Conservation (phyloP, 2,888 invertebrate genomes). For the Drosophila lutescens region DNA sequence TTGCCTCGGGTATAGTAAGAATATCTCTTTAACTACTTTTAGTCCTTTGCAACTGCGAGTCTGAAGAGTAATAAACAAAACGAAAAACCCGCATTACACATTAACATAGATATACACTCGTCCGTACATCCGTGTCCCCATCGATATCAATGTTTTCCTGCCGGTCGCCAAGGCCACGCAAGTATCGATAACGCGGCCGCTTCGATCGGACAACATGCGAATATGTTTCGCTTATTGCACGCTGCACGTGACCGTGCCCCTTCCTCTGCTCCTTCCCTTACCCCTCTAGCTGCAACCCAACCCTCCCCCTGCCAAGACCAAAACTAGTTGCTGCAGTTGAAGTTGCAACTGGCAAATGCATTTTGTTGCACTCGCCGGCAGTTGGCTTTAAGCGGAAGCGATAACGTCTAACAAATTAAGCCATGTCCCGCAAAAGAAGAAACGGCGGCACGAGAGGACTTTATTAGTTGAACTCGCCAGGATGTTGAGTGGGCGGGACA, state of each 20-base stretch:
- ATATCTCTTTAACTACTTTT: no score
- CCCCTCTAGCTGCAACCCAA: background rate
- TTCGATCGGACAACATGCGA: conserved; percentile 68
- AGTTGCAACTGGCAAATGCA: conserved; percentile 51
- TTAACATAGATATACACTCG: conserved; percentile 17
- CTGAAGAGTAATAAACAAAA: background rate
- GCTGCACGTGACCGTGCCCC: conserved; percentile 66
- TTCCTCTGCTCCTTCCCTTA: background rate
- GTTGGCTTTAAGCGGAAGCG: conserved; percentile 68
- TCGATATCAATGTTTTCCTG: conserved; percentile 27
- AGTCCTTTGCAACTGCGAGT: no score
- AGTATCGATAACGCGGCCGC: conserved; percentile 34
- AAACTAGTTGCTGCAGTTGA: conserved; percentile 44
- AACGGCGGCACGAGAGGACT: conserved; percentile 54
- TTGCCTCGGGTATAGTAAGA: no score
- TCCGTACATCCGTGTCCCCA: conserved; percentile 1
- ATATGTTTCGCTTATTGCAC: conserved; percentile 70
- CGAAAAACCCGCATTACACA: background rate
- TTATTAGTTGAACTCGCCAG: conserved; percentile 51
- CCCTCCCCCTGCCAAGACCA: background rate
- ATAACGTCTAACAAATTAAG: conserved; percentile 81
- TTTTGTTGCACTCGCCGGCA: conserved; percentile 56
- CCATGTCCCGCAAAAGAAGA: conserved; percentile 55
- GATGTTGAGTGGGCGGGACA: background rate
- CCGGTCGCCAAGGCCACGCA: conserved; percentile 39